A percentile compares a stretch with the other conserved stretches of the same genome.
Evolutionary conservation across 2,797 vertebrate genomes (phyloP).

Genomic region (Setipinna tenuifilis): DNA sequence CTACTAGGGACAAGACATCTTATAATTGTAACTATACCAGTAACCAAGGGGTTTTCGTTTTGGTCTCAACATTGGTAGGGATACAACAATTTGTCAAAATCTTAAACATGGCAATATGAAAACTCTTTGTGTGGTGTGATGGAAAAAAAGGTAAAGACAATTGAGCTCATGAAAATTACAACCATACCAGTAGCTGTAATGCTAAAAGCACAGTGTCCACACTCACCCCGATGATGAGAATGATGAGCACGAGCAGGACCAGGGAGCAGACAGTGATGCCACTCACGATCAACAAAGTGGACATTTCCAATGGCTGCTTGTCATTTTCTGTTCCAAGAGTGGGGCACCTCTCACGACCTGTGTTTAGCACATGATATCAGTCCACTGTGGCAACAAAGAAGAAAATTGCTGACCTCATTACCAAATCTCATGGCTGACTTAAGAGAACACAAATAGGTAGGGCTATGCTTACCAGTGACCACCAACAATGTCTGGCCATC

Average conservation of each 20-base stretch:
- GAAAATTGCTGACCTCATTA: no score
- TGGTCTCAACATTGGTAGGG: no score
- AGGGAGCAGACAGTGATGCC: background rate
- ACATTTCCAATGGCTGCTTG: background rate
- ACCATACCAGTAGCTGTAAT: background rate
- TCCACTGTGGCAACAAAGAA: background rate
- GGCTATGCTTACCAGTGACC: background rate
- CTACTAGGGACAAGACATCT: no score
- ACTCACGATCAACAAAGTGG: background rate
- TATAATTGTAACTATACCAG: no score
- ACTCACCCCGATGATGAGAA: slow-evolving; percentile 5
- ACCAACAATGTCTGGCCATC: background rate
- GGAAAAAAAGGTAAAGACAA: no score
- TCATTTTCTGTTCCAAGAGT: background rate
- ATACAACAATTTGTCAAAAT: no score
- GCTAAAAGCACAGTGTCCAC: background rate
- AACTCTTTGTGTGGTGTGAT: no score
- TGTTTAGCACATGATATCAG: background rate
- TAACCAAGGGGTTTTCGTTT: no score
- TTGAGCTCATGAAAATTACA: no score
- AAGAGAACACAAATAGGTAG: background rate
- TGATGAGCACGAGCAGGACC: background rate
- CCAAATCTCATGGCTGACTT: no score
- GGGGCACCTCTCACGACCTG: background rate
- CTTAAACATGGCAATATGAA: no score